Evolutionary conservation across 2,797 vertebrate species (phyloP).

Genomic region (Crypturellus tataupa): DNA sequence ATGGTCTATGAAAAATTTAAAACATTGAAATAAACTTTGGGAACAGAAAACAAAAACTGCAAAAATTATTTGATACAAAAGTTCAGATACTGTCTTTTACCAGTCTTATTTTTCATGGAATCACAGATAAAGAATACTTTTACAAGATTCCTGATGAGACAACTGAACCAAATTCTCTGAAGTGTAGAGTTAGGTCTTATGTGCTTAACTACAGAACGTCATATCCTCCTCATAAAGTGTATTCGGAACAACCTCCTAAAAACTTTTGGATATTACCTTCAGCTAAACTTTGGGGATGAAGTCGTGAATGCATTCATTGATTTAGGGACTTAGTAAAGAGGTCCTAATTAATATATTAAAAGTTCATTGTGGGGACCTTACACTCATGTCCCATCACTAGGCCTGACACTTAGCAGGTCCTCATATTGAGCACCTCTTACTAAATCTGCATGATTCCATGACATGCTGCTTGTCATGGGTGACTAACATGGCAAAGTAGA

Average conservation of each 20-base stretch:
- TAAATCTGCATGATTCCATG: constrained; percentile 23
- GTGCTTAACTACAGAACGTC: neutral
- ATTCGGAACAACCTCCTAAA: neutral
- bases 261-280: neutral
- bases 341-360: neutral
- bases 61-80: neutral
- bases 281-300: neutral
- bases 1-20: neutral
- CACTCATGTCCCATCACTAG: neutral
- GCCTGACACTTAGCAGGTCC: constrained; percentile 5
- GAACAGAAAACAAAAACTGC: neutral
- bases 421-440: constrained; percentile 25
- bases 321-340: neutral
- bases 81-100: neutral
- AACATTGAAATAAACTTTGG: neutral
- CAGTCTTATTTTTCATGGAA: neutral
- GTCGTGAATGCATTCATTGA: neutral
- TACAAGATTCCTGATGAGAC: rapidly evolving
- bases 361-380: neutral
- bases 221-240: neutral
- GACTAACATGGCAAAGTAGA: neutral
- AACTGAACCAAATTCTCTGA: neutral
- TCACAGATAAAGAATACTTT: neutral
- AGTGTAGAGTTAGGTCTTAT: neutral
- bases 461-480: neutral